phyloP scores from a whole-genome alignment of 2,888 invertebrate genomes.

The Spodoptera littoralis region DNA sequence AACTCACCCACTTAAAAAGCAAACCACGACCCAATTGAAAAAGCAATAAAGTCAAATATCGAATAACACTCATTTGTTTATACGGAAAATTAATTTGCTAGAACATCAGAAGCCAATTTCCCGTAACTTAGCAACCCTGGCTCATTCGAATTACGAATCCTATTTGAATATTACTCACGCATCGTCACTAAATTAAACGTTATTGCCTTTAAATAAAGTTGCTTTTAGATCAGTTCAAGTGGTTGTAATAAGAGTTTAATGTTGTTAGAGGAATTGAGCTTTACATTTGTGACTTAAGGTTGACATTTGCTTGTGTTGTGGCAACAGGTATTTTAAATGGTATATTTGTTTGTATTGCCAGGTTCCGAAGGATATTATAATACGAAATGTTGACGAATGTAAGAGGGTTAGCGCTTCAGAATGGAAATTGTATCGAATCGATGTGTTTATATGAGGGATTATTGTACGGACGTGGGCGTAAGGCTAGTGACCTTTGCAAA shows the following conservation, averaged over 20 bases:
- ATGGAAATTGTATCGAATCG: conserved; percentile 37
- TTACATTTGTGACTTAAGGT: not conserved
- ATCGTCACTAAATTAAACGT: conserved; percentile 40
- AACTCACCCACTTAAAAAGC: conserved; percentile 2
- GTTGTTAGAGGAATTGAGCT: conserved; percentile 15
- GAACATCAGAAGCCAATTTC: conserved; percentile 60
- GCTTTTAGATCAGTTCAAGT: conserved; percentile 25
- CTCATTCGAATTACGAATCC: conserved; percentile 44
- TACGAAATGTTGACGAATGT: conserved; percentile 38
- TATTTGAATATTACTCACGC: conserved; percentile 40
- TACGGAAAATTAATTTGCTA: conserved; percentile 34
- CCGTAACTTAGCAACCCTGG: conserved; percentile 73
- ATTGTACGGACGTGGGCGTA: not conserved
- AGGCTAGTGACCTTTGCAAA: not conserved
- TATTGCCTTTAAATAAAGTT: conserved; percentile 40
- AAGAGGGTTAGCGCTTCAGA: conserved; percentile 26
- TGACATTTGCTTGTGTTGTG: conserved; percentile 20
- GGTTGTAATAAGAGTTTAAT: conserved; percentile 13
- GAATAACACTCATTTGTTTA: conserved; percentile 8
- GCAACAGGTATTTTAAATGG: conserved; percentile 43
- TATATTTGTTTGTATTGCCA: conserved; percentile 33
- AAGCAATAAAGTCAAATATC: conserved; percentile 18
- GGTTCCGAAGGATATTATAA: conserved; percentile 30
- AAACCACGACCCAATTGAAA: not conserved
- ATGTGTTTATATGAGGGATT: conserved; percentile 22